Evolutionary conservation across 2,797 vertebrate genomes (phyloP).

Genomic region (Brachyrhaphis roseni): DNA sequence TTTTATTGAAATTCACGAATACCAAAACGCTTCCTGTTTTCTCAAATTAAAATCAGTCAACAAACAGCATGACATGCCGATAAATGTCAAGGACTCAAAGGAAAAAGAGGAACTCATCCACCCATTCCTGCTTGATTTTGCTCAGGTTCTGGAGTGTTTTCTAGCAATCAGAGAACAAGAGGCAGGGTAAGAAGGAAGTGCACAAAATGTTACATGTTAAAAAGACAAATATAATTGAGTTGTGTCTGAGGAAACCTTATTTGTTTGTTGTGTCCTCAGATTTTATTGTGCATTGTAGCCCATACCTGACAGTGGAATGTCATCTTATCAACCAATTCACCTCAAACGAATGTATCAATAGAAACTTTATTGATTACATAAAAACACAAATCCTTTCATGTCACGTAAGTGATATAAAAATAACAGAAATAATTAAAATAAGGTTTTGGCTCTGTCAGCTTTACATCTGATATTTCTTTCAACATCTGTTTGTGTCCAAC

Average conservation of each 20-base stretch:
- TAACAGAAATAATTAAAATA: not conserved
- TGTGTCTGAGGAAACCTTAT: not conserved
- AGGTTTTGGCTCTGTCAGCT: not conserved
- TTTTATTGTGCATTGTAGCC: not conserved
- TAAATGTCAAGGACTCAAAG: not conserved
- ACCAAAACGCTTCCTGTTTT: not conserved
- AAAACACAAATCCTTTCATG: not conserved
- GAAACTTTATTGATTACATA: not conserved
- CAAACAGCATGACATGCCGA: not conserved
- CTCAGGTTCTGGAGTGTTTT: not conserved
- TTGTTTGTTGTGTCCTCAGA: not conserved
- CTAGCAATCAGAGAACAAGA: not conserved
- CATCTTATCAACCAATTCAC: not conserved
- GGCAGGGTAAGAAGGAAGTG: not conserved
- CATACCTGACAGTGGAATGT: not conserved
- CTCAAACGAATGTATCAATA: not conserved
- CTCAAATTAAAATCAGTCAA: not conserved
- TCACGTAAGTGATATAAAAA: not conserved
- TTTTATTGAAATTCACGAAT: not conserved
- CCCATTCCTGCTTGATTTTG: not conserved
- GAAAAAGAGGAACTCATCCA: not conserved
- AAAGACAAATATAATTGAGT: not conserved
- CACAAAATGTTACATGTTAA: not conserved
- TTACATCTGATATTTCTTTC: not conserved
- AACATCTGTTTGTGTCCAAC: not conserved